Percentiles rank a stretch among this genome's conserved stretches.
Conservation (phyloP, 92 coral and sea anemone genomes). For the Actinostola sp. region DNA sequence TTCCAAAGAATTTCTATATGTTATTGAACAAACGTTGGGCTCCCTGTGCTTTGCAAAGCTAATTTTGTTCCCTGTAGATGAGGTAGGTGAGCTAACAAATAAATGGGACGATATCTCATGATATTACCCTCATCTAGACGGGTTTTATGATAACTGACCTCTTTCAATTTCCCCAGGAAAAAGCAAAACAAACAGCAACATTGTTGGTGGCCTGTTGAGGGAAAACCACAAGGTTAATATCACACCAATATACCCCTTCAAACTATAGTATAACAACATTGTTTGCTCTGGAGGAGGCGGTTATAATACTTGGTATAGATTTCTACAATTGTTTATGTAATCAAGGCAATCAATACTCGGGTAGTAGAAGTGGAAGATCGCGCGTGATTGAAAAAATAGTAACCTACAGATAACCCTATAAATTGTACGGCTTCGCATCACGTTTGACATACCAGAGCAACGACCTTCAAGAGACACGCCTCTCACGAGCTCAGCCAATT, state of each 20-base stretch:
- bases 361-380: neutral
- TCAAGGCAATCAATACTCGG: neutral
- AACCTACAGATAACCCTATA: slow-evolving; percentile 2
- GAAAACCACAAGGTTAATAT: slow-evolving; percentile 22
- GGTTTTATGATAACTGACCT: no score
- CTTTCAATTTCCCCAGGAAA: slow-evolving; percentile 91
- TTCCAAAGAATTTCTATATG: no score
- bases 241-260: neutral
- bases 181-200: slow-evolving; percentile 93
- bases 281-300: neutral
- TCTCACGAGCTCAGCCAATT: no score
- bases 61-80: no score
- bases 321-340: slow-evolving; percentile 6
- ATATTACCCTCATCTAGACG: no score
- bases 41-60: no score
- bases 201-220: slow-evolving; percentile 88
- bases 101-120: no score
- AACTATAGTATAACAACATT: neutral
- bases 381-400: neutral
- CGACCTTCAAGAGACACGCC: neutral
- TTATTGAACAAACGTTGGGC: no score
- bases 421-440: neutral
- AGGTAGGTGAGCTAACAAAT: no score
- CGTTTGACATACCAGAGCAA: neutral
- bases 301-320: no score